A percentile compares a stretch with the other conserved stretches of the same genome.
Conservation (phyloP, 2,113 vertebrate genomes). For the Paracanthobrama guichenoti region DNA sequence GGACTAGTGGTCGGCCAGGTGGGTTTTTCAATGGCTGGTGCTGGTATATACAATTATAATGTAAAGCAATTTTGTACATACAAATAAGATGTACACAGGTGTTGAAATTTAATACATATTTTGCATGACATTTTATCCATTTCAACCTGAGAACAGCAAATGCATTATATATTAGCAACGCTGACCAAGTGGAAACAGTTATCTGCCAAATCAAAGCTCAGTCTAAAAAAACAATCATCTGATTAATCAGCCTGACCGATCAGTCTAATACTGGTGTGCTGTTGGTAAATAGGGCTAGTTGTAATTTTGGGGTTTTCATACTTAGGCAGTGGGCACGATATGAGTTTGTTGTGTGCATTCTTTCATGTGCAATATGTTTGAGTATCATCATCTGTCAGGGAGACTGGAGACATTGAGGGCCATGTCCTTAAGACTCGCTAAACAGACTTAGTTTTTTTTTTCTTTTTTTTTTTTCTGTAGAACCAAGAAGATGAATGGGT, state of each 20-base stretch:
- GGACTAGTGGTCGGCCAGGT: neutral
- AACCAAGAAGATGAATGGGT: conserved; percentile 98
- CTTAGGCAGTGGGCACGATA: neutral
- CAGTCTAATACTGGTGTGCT: neutral
- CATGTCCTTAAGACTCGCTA: neutral
- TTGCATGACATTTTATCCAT: neutral
- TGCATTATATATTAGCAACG: neutral
- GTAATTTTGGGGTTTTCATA: neutral
- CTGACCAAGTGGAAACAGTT: neutral
- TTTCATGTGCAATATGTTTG: neutral
- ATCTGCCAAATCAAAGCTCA: too few relatives aligned
- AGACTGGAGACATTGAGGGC: neutral
- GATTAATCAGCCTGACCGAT: neutral
- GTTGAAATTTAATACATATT: neutral
- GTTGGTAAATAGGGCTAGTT: neutral
- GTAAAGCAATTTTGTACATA: neutral
- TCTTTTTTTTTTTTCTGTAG: conserved; percentile 66
- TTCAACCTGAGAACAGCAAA: neutral
- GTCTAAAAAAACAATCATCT: neutral
- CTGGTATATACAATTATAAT: neutral
- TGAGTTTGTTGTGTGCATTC: neutral
- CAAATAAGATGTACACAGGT: neutral
- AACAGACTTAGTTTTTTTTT: neutral
- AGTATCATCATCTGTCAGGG: neutral
- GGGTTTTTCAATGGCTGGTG: neutral